Conservation (phyloP, 1,140 invertebrate genomes). For the Mya arenaria region DNA sequence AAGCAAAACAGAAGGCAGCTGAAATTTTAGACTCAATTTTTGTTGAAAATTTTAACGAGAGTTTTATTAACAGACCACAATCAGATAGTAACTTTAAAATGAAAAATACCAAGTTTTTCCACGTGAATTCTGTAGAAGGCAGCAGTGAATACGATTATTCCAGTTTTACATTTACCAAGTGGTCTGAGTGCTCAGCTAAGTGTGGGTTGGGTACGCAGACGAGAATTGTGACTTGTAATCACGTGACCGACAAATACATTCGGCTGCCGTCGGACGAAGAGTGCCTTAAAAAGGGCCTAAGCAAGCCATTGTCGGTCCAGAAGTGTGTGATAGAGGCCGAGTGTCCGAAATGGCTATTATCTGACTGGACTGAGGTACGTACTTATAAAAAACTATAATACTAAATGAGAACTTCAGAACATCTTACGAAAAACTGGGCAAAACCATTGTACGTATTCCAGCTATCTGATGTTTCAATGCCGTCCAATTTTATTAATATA, state of each 20-base stretch:
- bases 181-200: constrained; percentile 61
- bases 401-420: not conserved
- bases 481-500: not conserved
- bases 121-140: constrained; percentile 17
- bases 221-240: constrained; percentile 60
- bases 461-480: not conserved
- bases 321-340: constrained; percentile 60
- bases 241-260: constrained; percentile 62
- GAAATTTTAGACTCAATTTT: constrained; percentile 45
- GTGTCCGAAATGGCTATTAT: constrained; percentile 61
- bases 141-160: constrained; percentile 36
- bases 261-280: constrained; percentile 48
- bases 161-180: constrained; percentile 54
- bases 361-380: constrained; percentile 38
- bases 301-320: constrained; percentile 46
- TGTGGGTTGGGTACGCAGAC: constrained; percentile 64
- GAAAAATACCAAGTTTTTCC: constrained; percentile 48
- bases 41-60: constrained; percentile 43
- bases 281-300: constrained; percentile 55
- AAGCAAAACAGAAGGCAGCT: constrained; percentile 45
- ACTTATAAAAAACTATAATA: no score
- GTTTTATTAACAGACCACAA: constrained; percentile 41
- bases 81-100: constrained; percentile 40
- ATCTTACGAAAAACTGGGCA: not conserved
- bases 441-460: not conserved